Evolutionary conservation across 2,113 vertebrate genomes (phyloP).

Genomic region (Nerophis ophidion): DNA sequence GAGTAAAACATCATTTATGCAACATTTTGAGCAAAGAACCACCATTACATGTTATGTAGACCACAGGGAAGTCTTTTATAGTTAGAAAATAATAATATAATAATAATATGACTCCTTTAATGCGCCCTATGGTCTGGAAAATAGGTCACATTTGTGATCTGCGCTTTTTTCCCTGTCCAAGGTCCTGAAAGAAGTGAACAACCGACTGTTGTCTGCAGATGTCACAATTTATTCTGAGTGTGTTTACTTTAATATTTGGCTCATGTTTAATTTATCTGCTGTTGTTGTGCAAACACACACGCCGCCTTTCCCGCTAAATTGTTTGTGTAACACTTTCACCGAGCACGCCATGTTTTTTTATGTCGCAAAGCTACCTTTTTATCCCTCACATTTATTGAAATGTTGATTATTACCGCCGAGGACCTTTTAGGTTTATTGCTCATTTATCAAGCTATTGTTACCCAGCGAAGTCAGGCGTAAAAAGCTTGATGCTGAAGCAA

Average conservation of each 20-base stretch:
- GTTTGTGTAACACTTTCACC: slow-evolving; percentile 8
- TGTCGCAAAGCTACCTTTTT: slow-evolving; percentile 1
- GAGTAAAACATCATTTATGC: too few relatives aligned
- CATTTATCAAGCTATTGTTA: slow-evolving; percentile 2
- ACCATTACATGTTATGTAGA: too few relatives aligned
- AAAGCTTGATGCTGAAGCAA: slow-evolving; percentile 1
- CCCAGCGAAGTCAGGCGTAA: not conserved
- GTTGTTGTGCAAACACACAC: slow-evolving; percentile 6
- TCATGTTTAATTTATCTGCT: slow-evolving; percentile 28
- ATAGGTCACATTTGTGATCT: too few relatives aligned
- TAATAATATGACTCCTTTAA: too few relatives aligned
- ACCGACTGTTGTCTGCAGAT: slow-evolving; percentile 8
- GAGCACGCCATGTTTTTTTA: not conserved
- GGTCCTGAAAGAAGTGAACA: slow-evolving; percentile 8
- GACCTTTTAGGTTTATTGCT: slow-evolving; percentile 2
- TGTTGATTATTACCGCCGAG: slow-evolving; percentile 8
- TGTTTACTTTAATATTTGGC: slow-evolving; percentile 17
- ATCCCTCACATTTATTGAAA: slow-evolving; percentile 24
- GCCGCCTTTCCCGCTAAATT: not conserved
- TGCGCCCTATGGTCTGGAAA: too few relatives aligned
- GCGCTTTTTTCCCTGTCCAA: not conserved
- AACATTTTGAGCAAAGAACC: too few relatives aligned
- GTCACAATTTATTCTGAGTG: slow-evolving; percentile 10
- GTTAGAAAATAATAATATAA: too few relatives aligned
- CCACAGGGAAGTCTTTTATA: too few relatives aligned